phyloP scores from a whole-genome alignment of 2,888 invertebrate genomes.

The Apodemia mormo region DNA sequence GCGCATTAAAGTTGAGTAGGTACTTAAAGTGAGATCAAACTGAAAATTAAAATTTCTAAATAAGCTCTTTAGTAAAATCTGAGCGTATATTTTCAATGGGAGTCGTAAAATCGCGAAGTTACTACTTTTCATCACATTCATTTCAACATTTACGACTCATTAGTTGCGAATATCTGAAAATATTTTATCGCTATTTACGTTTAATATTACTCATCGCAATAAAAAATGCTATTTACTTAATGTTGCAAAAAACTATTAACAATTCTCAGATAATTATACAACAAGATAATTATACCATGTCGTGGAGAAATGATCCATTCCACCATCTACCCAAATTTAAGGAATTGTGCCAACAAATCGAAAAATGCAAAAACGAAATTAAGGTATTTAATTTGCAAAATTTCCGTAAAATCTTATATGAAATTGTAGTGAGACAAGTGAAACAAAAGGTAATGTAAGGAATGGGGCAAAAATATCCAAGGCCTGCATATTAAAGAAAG shows the following conservation, averaged over 20 bases:
- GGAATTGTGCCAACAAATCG: conserved; percentile 10
- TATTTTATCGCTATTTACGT: conserved; percentile 13
- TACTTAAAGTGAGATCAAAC: too few relatives aligned
- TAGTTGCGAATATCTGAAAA: conserved; percentile 16
- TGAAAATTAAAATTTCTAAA: too few relatives aligned
- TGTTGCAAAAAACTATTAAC: conserved; percentile 14
- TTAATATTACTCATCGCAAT: neutral
- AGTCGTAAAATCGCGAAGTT: neutral
- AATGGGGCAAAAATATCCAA: too few relatives aligned
- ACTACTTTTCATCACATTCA: conserved; percentile 12
- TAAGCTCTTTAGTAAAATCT: too few relatives aligned
- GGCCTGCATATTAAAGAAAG: too few relatives aligned
- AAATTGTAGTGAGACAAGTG: too few relatives aligned
- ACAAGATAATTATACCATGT: neutral
- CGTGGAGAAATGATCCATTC: neutral
- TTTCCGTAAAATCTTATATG: too few relatives aligned
- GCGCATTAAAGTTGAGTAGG: too few relatives aligned
- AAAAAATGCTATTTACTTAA: conserved; percentile 21
- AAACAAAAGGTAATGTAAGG: too few relatives aligned
- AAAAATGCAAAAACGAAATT: too few relatives aligned
- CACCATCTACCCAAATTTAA: neutral
- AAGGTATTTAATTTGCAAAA: too few relatives aligned
- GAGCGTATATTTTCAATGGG: neutral
- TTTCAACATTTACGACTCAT: conserved; percentile 20
- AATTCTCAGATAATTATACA: neutral